Evolutionary conservation across 2,113 vertebrate species (phyloP).

Genomic region (Oryctolagus cuniculus): DNA sequence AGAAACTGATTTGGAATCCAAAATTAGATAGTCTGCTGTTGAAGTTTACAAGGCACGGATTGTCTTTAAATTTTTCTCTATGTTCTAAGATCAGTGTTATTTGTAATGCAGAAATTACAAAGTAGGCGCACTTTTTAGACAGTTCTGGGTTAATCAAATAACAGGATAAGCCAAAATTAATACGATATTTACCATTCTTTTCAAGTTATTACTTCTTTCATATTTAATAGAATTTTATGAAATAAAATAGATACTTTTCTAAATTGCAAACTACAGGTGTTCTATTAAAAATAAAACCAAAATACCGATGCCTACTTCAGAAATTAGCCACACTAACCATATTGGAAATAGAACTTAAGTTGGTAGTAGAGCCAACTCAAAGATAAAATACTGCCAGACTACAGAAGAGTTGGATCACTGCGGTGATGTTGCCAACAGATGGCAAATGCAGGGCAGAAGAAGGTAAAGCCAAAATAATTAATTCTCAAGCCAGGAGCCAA

Average conservation of each 20-base stretch:
- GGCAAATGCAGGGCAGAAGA: conserved; percentile 76
- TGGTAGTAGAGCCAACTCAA: conserved; percentile 69
- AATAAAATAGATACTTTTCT: conserved; percentile 3
- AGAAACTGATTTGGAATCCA: background rate
- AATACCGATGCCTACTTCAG: background rate
- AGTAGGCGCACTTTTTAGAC: background rate
- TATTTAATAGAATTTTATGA: background rate
- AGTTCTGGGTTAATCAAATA: conserved; percentile 2
- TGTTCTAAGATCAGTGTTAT: background rate
- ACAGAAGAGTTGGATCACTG: conserved; percentile 76
- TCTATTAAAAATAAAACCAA: conserved; percentile 5
- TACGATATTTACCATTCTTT: background rate
- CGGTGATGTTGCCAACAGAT: conserved; percentile 82
- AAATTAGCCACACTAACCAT: conserved; percentile 48
- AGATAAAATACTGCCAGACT: conserved; percentile 69
- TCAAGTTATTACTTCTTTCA: background rate
- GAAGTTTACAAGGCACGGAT: background rate
- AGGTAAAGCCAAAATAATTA: conserved; percentile 85
- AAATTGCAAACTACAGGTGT: conserved; percentile 44
- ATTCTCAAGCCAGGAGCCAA: conserved; percentile 76
- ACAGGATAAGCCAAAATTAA: background rate
- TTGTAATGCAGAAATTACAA: background rate
- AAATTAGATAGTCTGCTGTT: background rate
- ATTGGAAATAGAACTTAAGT: conserved; percentile 54
- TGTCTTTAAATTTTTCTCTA: background rate